Evolutionary conservation across 1,140 invertebrate species (phyloP), one percentile per base, ranked within the genome.

Genomic region (Linepithema humile): DNA sequence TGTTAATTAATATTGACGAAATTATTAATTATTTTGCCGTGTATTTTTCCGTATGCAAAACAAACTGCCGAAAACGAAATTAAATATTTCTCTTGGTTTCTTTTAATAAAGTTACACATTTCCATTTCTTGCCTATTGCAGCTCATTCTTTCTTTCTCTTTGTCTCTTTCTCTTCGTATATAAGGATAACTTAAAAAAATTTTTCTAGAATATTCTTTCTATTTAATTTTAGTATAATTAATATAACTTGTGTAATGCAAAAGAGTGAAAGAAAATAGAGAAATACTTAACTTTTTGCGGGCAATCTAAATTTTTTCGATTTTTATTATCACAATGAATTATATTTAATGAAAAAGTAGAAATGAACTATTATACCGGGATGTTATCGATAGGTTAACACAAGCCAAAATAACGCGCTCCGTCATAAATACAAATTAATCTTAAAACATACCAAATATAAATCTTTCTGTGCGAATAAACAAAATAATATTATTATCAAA

Each of bases 1-100:
- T 26, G 12, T 50, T 70, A 50, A 53, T 70, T 70, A 70, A 53
- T 4, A 72, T 55, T 55, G 50, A n/a, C n/a, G 29, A 32, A 70
- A 50, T 4, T 32, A 53, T 35, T 55, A 10, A 72, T 72, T 72
- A 35, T 26, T 0, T 12, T 53, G 5, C 12, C 26, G 29, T 20
- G 6, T 15, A 32, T 72, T 70, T 20, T 50, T 53, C 29, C 3
- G 6, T 3, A 23, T 29, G n/a, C 45, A 17, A 1, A 53, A 53
- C 4, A 15, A 0, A 29, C 53, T 32, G 0, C 29, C 29, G 35
- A 6, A 48, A 48, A 53, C 29, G 10, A 20, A 70, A 53, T 72
- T 72, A 70, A 50, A 50, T 7, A 35, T 35, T 1, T 32, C 10
- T 32, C 12, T 50, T 23, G 32, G 32, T 9, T 35, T 50, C 23